phyloP scores from a whole-genome alignment of 2,113 vertebrate species.

The Labeo rohita region DNA sequence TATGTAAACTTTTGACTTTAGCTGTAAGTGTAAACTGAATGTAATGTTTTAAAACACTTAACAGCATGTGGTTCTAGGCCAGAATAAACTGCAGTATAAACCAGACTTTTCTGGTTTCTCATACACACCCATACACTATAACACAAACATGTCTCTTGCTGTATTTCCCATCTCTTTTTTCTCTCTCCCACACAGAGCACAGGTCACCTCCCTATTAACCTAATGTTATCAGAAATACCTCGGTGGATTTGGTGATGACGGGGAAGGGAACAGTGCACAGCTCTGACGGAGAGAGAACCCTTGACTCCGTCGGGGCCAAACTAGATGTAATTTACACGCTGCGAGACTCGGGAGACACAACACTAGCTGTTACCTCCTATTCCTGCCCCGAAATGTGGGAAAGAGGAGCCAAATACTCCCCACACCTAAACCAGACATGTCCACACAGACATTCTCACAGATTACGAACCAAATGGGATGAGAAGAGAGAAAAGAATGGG shows the following conservation, averaged over 20 bases:
- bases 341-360: conserved; percentile 38
- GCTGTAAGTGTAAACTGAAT: too few species aligned
- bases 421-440: conserved; percentile 19
- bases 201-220: conserved; percentile 53
- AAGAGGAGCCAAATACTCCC: conserved; percentile 58
- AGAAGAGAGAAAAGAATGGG: conserved; percentile 14
- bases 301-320: conserved; percentile 60
- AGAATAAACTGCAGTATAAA: neutral
- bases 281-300: conserved; percentile 39
- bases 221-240: conserved; percentile 56
- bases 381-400: conserved; percentile 59
- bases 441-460: conserved; percentile 39
- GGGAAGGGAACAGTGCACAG: conserved; percentile 51
- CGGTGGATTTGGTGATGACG: conserved; percentile 56
- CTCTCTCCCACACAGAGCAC: conserved; percentile 18
- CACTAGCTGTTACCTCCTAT: conserved; percentile 66
- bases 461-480: conserved; percentile 19
- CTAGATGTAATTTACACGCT: conserved; percentile 77
- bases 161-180: conserved; percentile 4
- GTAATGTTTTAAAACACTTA: too few species aligned
- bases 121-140: neutral
- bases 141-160: conserved; percentile 13
- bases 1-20: too few species aligned
- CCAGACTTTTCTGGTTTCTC: neutral
- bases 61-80: neutral